Base-by-base conservation (phyloP, 1,140 invertebrate genomes). In the Acromyrmex echinatior region DNA sequence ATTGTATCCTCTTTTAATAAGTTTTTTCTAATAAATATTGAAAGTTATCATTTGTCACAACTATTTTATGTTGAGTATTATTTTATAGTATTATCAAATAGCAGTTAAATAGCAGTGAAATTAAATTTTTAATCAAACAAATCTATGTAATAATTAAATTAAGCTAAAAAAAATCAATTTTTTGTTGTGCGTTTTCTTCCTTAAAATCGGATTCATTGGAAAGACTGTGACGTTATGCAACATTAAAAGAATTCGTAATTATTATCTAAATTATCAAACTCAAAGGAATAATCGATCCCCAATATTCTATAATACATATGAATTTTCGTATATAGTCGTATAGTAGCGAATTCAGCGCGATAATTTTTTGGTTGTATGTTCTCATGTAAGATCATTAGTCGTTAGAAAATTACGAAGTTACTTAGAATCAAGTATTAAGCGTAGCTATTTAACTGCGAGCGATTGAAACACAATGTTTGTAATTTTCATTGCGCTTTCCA, bases 401-500 rank as follows among this genome's bases (percentile, higher is more conserved):
- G 39, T 18, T 91, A 88, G 62, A 91, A 79, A 70, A 70, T 91
- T 88, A 88, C 51, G 4, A 91, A 80, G 84, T 91, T 70, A 91
- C 89, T 90, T 91, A 87, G 56, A 84, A 56, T 35, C 21, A 62
- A 91, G 84, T 88, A 88, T 91, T 91, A 91, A 86, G 76, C 39
- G 21, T 88, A 87, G 62, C 68, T 88, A 65, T 80, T 78, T 86
- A 90, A 62, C 14, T 25, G 31, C 65, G 63, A 60, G 10, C 60
- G 53, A 58, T 16, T 45, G 31, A 78, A 39, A 3, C 28, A 14
- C 18, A 56, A 71, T 9, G 9, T 56, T 39, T 56, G 68, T 79
- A 16, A 14, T 82, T 78, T 35, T 35, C 31, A 35, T 35, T 2
- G 31, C 31, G 87, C 53, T 91, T 91, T 78, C 66, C 68, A 81